These are phyloP conservation scores for Lacerta bilineata DNA, from an alignment of 2,797 vertebrate genomes.

Conservation along the genomic window DNA sequence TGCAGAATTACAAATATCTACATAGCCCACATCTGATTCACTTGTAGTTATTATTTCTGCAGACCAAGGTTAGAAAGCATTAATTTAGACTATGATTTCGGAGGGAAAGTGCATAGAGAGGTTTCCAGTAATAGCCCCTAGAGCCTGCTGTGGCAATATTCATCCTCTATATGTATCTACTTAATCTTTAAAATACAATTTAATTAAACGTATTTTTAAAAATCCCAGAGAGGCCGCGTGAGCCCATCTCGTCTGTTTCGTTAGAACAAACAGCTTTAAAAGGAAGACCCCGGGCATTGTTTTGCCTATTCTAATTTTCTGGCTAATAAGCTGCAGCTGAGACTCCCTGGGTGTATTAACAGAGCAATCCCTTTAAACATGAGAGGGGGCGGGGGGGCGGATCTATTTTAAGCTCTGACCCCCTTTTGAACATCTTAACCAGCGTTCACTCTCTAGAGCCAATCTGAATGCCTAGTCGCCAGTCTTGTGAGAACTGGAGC, in stretches of 20 bases:
- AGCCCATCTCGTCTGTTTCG: constrained; percentile 63
- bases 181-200: constrained; percentile 69
- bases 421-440: constrained; percentile 33
- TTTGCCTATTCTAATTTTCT: constrained; percentile 77
- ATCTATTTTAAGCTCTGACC: constrained; percentile 39
- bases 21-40: accelerated
- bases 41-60: constrained; percentile 23
- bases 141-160: constrained; percentile 10
- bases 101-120: constrained; percentile 39
- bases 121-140: constrained; percentile 50
- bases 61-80: constrained; percentile 47
- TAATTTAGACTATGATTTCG: neutral
- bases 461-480: neutral
- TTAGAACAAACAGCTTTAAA: constrained; percentile 73
- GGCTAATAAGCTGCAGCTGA: constrained; percentile 77
- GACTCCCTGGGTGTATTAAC: constrained; percentile 69
- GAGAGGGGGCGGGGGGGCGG: accelerated
- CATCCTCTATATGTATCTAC: constrained; percentile 37
- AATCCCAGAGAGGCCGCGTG: constrained; percentile 53
- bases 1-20: neutral
- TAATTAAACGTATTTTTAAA: constrained; percentile 57
- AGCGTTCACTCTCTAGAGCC: neutral
- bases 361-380: constrained; percentile 55
- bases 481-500: neutral
- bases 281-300: constrained; percentile 71